Evolutionary conservation across 2,888 invertebrate genomes (phyloP).

Genomic region (Acrobeloides nanus): DNA sequence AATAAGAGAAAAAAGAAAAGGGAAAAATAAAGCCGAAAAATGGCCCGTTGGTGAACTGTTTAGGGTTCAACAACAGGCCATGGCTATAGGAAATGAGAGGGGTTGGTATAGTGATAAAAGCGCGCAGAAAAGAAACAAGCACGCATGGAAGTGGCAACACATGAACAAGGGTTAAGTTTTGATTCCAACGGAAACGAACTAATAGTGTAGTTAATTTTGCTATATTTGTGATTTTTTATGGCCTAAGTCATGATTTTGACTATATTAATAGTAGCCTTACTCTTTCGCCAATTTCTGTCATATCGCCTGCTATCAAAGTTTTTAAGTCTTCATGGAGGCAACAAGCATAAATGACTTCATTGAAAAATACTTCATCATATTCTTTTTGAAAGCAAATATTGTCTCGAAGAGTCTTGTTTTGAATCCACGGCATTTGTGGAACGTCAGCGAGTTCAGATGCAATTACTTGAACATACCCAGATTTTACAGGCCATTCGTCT

Average conservation of each 20-base stretch:
- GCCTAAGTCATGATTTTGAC: too few relatives aligned
- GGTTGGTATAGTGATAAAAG: too few relatives aligned
- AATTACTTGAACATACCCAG: conserved; percentile 52
- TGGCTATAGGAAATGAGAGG: too few relatives aligned
- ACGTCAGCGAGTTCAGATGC: conserved; percentile 68
- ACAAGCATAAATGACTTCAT: conserved; percentile 68
- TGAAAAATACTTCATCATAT: conserved; percentile 29
- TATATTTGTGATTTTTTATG: too few relatives aligned
- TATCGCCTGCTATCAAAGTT: conserved; percentile 79
- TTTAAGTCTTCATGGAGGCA: conserved; percentile 82
- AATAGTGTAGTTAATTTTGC: too few relatives aligned
- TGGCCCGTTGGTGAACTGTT: too few relatives aligned
- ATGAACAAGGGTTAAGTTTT: neutral
- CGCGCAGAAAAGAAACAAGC: too few relatives aligned
- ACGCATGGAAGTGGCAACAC: too few relatives aligned
- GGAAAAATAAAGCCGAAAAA: neutral
- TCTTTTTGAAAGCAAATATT: conserved; percentile 71
- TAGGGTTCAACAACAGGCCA: too few relatives aligned
- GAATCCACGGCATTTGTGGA: conserved; percentile 74
- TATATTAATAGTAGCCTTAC: too few relatives aligned
- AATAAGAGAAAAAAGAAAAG: too few relatives aligned
- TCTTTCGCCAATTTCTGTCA: conserved; percentile 87
- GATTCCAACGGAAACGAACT: too few relatives aligned
- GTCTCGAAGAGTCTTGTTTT: conserved; percentile 63
- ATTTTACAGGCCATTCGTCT: conserved; percentile 58